phyloP scores from a whole-genome alignment of 2,888 invertebrate species.

The Sycophila texana region DNA sequence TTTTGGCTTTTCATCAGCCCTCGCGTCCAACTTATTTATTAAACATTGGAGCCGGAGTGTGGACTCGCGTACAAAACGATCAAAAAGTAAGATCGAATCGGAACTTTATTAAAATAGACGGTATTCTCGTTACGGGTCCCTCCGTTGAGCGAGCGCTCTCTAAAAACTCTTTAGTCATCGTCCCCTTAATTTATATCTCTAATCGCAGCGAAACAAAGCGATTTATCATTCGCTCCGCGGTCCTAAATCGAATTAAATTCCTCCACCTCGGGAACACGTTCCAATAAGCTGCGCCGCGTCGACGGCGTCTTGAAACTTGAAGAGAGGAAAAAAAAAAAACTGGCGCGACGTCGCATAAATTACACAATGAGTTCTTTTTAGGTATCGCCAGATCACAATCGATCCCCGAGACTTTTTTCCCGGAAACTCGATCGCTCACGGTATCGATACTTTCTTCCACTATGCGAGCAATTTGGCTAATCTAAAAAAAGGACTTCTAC shows the following conservation, averaged over 20 bases:
- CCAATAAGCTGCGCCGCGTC: neutral
- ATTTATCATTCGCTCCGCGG: slow-evolving; percentile 47
- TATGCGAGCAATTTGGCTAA: neutral
- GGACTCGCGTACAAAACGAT: neutral
- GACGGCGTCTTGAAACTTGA: neutral
- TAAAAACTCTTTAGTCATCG: slow-evolving; percentile 38
- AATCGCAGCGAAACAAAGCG: slow-evolving; percentile 52
- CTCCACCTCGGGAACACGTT: neutral
- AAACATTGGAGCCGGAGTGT: neutral
- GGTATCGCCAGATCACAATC: slow-evolving; percentile 28
- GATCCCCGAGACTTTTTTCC: slow-evolving; percentile 48
- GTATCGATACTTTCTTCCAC: neutral
- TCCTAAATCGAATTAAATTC: slow-evolving; percentile 48
- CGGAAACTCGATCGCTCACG: slow-evolving; percentile 23
- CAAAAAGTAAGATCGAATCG: slow-evolving; percentile 29
- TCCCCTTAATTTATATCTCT: slow-evolving; percentile 49
- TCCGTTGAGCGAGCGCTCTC: neutral
- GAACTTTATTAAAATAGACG: slow-evolving; percentile 43
- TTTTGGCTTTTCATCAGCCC: slow-evolving; percentile 22
- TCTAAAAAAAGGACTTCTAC: neutral
- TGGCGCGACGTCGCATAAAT: slow-evolving; percentile 37
- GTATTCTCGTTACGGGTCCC: slow-evolving; percentile 7
- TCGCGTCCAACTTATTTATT: slow-evolving; percentile 19
- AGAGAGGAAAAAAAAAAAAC: neutral
- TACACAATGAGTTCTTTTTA: slow-evolving; percentile 24